Base-by-base conservation (phyloP, 2,113 vertebrate species). In the Pseudonaja textilis region DNA sequence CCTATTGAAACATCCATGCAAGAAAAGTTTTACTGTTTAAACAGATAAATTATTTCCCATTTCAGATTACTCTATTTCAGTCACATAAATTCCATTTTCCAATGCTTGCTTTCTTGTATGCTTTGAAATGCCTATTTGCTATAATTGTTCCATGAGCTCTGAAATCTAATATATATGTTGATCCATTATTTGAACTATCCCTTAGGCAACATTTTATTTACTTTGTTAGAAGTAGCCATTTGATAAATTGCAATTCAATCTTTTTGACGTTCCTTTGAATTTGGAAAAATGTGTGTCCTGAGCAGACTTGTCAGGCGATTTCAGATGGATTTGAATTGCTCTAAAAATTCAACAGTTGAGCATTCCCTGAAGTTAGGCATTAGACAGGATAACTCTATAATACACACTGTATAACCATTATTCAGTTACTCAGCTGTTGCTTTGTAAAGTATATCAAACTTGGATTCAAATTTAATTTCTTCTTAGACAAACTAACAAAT, bases 251-350 rank as follows among this genome's bases (percentile, higher is more conserved):
- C 45, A 39, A 39, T 93, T 45, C 1, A 26, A 81, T 93, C 57
- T 92, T 96, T 89, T 86, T 92, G 91, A 92, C 1, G 81, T 95
- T 85, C 88, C 91, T 95, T 95, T 91, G 85, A 94, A 95, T 95
- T 92, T 25, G 89, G 90, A 23, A 91, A 95, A 91, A 93, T 88
- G n/a, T 86, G 69, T 29, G 0, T 0, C 1, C 9, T 1, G 52
- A 18, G 91, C 29, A 90, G 5, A 90, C 5, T 29, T 95, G 64
- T 55, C 81, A 29, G 14, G 2, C 45, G 88, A 92, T 94, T 90
- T 88, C 3, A 88, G 50, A 8, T 54, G 42, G 54, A 87, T 52
- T 42, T 89, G 0, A 34, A 64, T 87, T 94, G 93, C 3, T 90
- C 6, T 3, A 95, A 94, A 93, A 39, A 3, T 39, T 29, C 4